Evolutionary conservation across 30 jellyfish, hydroid and myxozoan genomes (phyloP), one percentile per base, ranked within the genome.

Genomic region (Chrysaora quinquecirrha): DNA sequence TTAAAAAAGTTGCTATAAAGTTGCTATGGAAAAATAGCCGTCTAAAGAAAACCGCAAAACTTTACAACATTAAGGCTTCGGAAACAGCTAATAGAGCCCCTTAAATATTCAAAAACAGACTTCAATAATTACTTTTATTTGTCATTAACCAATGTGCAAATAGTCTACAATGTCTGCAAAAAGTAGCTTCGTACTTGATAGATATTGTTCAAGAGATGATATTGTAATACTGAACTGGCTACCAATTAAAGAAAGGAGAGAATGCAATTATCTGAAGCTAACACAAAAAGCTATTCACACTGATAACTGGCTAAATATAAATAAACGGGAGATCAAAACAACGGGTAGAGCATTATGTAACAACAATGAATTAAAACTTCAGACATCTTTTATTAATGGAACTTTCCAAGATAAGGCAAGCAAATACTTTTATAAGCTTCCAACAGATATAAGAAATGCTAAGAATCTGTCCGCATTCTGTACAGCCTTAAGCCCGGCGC

Each of bases 221-320:
- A 0, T 62, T 31, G 60, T 34, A 79, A 64, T 33, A 23, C 47
- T 64, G 76, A 79, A 62, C 12, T 82, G 85, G 78, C 71, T 67
- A 7, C 92, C 85, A 67, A 27, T 69, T 31, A 69, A 49, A 82
- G 92, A 67, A 48, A 30, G 78, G 49, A 82, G 56, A 54, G 92
- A 82, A 70, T 82, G 46, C 61, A 82, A 82, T 49, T 33, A 47
- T 30, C 76, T 69, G 21, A 71, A 82, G 71, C 78, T 68, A 22
- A 30, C 50, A 43, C 50, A 64, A 27, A 64, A 65, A 60, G 85
- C 92, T 2, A 30, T 82, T 49, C 49, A 69, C 80, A 21, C 14
- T 70, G 70, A 67, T 23, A 82, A 27, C 24, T 82, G 92, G 91
- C 76, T 78, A 66, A 85, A 66, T 46, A 30, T 78, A 78, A 78